A percentile compares a stretch with the other conserved stretches of the same genome.
Evolutionary conservation across 92 coral and sea anemone genomes (phyloP).

Genomic region (Epizoanthus ramosus): DNA sequence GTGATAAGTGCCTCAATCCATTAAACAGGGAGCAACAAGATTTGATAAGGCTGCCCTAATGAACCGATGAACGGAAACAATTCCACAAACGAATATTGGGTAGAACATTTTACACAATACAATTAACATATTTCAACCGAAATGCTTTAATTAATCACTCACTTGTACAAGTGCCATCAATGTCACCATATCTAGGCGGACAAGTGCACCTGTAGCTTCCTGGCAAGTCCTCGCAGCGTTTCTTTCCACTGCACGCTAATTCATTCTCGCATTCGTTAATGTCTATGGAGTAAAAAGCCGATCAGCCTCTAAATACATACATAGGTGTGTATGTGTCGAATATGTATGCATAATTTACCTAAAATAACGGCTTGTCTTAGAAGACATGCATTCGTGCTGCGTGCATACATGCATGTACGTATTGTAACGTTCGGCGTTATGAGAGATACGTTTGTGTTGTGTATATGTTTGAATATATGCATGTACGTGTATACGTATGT

Average conservation of each 20-base stretch:
- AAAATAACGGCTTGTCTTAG: neutral
- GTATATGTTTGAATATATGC: no score
- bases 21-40: no score
- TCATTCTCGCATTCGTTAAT: constrained; percentile 12
- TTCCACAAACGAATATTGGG: no score
- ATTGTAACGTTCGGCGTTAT: neutral
- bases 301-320: neutral
- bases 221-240: constrained; percentile 1
- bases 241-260: constrained; percentile 3
- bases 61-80: no score
- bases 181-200: constrained; percentile 14
- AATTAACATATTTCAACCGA: no score
- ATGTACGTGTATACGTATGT: no score
- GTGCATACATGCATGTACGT: no score
- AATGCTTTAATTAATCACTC: neutral
- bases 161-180: constrained; percentile 12
- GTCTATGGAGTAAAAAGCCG: neutral
- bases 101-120: no score
- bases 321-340: no score
- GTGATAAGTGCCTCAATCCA: no score
- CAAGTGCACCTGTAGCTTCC: constrained; percentile 23
- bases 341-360: no score
- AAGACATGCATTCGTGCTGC: neutral
- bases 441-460: neutral
- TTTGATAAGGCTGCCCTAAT: no score